These are phyloP conservation scores for Ameiurus melas DNA, from an alignment of 2,113 vertebrate genomes.

Conservation along the genomic window DNA sequence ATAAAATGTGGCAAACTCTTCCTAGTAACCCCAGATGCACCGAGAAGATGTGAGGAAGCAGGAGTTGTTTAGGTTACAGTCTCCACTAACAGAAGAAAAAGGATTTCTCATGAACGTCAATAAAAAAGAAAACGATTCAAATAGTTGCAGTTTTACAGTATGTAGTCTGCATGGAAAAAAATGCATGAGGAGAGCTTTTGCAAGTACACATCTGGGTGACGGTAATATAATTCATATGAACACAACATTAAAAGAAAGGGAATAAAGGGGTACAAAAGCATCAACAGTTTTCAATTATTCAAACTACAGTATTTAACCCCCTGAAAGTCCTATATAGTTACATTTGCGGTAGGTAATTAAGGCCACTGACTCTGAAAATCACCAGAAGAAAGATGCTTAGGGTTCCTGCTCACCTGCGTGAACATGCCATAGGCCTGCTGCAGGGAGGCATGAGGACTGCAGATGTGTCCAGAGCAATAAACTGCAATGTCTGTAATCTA, in stretches of 20 bases:
- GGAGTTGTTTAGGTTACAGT: conserved; percentile 34
- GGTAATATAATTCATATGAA: conserved; percentile 22
- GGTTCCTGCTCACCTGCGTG: too few species aligned
- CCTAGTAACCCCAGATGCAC: conserved; percentile 43
- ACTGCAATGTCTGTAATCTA: too few species aligned
- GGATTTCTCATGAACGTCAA: not conserved
- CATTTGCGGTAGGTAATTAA: not conserved
- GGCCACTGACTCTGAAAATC: too few species aligned
- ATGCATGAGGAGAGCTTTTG: not conserved
- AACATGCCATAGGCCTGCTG: too few species aligned
- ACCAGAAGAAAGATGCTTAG: too few species aligned
- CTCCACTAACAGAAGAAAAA: conserved; percentile 26
- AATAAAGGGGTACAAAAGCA: not conserved
- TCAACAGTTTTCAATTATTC: not conserved
- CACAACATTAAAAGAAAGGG: not conserved
- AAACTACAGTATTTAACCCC: not conserved
- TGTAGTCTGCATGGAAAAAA: conserved; percentile 14
- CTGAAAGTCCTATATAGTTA: not conserved
- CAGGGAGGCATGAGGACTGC: too few species aligned
- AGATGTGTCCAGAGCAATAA: too few species aligned
- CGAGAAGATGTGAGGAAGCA: conserved; percentile 17
- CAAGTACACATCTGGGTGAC: conserved; percentile 29
- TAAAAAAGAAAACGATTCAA: conserved; percentile 34
- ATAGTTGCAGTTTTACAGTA: conserved; percentile 14
- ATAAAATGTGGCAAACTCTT: conserved; percentile 38